A percentile compares a stretch with the other conserved stretches of the same genome.
phyloP scores from a whole-genome alignment of 2,113 vertebrate species.

The Cettia cetti region DNA sequence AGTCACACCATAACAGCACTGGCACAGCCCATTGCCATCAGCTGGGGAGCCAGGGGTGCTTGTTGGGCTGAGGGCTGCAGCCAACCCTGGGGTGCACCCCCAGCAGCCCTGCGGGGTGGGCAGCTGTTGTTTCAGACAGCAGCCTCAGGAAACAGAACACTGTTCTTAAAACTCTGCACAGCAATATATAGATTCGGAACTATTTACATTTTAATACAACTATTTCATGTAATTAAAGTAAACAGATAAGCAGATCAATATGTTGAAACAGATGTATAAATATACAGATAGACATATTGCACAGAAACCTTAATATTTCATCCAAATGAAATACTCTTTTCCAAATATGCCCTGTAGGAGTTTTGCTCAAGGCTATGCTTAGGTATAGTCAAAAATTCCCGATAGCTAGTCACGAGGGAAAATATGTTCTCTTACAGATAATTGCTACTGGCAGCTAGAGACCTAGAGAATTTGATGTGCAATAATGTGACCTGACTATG shows the following conservation, averaged over 20 bases:
- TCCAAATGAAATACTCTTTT: slow-evolving; percentile 77
- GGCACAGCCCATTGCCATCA: background rate
- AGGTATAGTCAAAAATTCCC: slow-evolving; percentile 80
- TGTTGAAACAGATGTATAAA: slow-evolving; percentile 78
- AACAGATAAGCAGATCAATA: slow-evolving; percentile 78
- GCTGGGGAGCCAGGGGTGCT: background rate
- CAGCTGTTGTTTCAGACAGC: background rate
- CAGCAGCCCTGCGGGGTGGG: background rate
- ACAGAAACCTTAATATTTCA: slow-evolving; percentile 71
- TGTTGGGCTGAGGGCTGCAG: background rate
- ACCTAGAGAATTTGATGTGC: slow-evolving; percentile 85
- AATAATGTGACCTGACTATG: slow-evolving; percentile 88
- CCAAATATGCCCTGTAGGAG: slow-evolving; percentile 76
- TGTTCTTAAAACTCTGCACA: background rate
- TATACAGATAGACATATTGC: slow-evolving; percentile 71
- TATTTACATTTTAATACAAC: slow-evolving; percentile 70
- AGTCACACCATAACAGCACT: rapidly evolving
- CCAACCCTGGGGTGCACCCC: background rate
- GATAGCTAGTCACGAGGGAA: slow-evolving; percentile 81
- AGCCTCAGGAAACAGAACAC: background rate
- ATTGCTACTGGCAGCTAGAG: slow-evolving; percentile 91
- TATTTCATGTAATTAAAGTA: slow-evolving; percentile 71
- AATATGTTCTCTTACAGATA: slow-evolving; percentile 92
- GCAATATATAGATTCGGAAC: slow-evolving; percentile 23
- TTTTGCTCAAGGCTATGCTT: slow-evolving; percentile 86